These are phyloP conservation scores for Leptopilina myrica DNA, from an alignment of 2,888 invertebrate genomes.

Conservation along the genomic window DNA sequence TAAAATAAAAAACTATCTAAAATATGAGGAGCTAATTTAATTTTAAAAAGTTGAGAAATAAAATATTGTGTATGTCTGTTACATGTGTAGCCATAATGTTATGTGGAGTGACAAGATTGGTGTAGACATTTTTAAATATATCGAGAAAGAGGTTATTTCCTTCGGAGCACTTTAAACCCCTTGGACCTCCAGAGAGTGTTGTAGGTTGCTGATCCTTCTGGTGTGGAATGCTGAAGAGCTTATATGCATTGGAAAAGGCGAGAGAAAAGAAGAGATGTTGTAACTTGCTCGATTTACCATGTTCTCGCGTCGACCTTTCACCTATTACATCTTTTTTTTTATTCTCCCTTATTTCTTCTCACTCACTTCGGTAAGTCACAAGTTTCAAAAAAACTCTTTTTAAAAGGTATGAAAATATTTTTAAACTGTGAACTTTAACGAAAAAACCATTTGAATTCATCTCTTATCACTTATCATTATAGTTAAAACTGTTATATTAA, in stretches of 20 bases:
- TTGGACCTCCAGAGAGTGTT: constrained; percentile 50
- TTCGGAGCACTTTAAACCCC: constrained; percentile 12
- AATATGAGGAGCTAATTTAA: too few species aligned
- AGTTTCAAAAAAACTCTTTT: too few species aligned
- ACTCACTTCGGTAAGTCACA: not conserved
- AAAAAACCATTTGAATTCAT: too few species aligned
- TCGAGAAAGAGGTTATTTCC: constrained; percentile 11
- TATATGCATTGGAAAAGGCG: constrained; percentile 27
- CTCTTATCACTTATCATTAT: too few species aligned
- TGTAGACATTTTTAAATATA: constrained; percentile 5
- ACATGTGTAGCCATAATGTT: constrained; percentile 37
- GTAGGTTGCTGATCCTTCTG: constrained; percentile 58
- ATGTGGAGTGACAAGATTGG: not conserved
- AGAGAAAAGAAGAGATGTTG: constrained; percentile 47
- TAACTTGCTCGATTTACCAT: constrained; percentile 32
- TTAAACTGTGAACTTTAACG: too few species aligned
- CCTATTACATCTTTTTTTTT: not conserved
- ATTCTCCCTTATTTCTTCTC: not conserved
- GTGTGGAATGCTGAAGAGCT: constrained; percentile 60
- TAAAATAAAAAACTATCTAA: too few species aligned
- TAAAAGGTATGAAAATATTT: too few species aligned
- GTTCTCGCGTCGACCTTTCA: constrained; percentile 3
- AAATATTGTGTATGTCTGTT: not conserved
- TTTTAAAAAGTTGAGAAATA: not conserved
- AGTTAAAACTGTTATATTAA: too few species aligned